Percentiles rank a stretch among this genome's conserved stretches.
These are phyloP conservation scores for Pipistrellus pygmaeus DNA, from an alignment of 2,797 vertebrate genomes.

Conservation along the genomic window DNA sequence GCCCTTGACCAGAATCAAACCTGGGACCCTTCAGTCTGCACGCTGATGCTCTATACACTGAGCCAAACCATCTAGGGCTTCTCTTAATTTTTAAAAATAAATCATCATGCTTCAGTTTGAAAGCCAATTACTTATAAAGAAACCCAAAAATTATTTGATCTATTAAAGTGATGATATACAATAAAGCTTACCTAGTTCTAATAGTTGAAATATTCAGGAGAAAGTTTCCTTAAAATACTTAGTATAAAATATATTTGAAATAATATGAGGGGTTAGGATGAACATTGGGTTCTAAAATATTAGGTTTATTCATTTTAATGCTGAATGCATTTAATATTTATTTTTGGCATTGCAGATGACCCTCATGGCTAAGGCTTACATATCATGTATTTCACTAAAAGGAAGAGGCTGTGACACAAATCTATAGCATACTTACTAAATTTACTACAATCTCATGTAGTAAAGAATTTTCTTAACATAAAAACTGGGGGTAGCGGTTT, in stretches of 20 bases:
- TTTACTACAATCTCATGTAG: conserved; percentile 22
- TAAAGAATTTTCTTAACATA: conserved; percentile 47
- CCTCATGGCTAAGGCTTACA: conserved; percentile 52
- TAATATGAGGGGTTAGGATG: conserved; percentile 66
- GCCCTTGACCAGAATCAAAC: too few species aligned
- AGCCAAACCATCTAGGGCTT: neutral
- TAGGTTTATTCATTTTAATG: conserved; percentile 56
- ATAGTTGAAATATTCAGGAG: conserved; percentile 77
- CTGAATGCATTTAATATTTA: conserved; percentile 72
- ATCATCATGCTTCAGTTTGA: conserved; percentile 79
- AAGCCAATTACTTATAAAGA: conserved; percentile 81
- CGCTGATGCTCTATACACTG: too few species aligned
- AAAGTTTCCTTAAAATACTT: conserved; percentile 83
- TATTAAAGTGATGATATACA: conserved; percentile 86
- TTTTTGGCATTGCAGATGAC: conserved; percentile 32
- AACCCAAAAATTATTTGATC: conserved; percentile 83
- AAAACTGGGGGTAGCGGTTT: conserved; percentile 40
- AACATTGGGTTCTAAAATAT: conserved; percentile 78
- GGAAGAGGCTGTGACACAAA: conserved; percentile 65
- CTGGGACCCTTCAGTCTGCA: too few species aligned
- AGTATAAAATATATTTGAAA: conserved; percentile 76
- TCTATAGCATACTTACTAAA: conserved; percentile 15
- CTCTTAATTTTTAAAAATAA: conserved; percentile 81
- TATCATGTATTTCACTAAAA: conserved; percentile 10
- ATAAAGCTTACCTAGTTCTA: conserved; percentile 84